Evolutionary conservation across 2,888 invertebrate genomes (phyloP), one percentile per base, ranked within the genome.

Genomic region (Metellina segmentata): DNA sequence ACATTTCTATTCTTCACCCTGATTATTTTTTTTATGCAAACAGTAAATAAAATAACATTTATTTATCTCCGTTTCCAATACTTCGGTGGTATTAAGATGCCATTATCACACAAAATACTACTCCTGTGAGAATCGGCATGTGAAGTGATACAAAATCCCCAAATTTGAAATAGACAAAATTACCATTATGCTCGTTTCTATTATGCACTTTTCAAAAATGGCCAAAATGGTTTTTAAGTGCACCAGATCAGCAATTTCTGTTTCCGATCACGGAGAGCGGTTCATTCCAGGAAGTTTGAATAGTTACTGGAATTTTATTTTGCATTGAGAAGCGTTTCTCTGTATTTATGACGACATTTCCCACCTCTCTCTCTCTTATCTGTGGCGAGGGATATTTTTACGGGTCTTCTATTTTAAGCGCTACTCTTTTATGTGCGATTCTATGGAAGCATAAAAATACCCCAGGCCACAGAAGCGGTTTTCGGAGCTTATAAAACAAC

Each of bases 281-380:
- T 20, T 72, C 20, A 72, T 72, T 72, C 20, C 9, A 20, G 9
- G 72, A 77, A 48, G 49, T 82, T 82, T 82, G 70, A 71, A 82
- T 49, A 71, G 82, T 82, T 70, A 51, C 49, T 49, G 19, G 13
- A 48, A 51, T 71, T 82, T 70, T 53, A 85, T 52, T 61, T 88
- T 74, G 19, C 52, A 81, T 34, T 81, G 49, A 7, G 71, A 51
- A 81, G 48, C 74, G n/a, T 61, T 81, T 81, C 48, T 53, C n/a
- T 19, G 71, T 19, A 81, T 81, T 53, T 79, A 79, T 72, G 85
- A 75, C 75, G 75, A 34, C 74, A 85, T 85, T 85, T 85, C 53
- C 7, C 16, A 20, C 74, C 83, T 52, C 52, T n/a, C 20, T 19
- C 7, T 78, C 74, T 53, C 81, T 74, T 88, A 81, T 88, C 81